These are phyloP conservation scores for Notoglanidium macrostoma DNA, from an alignment of 2,797 vertebrate genomes.

Conservation along the genomic window DNA sequence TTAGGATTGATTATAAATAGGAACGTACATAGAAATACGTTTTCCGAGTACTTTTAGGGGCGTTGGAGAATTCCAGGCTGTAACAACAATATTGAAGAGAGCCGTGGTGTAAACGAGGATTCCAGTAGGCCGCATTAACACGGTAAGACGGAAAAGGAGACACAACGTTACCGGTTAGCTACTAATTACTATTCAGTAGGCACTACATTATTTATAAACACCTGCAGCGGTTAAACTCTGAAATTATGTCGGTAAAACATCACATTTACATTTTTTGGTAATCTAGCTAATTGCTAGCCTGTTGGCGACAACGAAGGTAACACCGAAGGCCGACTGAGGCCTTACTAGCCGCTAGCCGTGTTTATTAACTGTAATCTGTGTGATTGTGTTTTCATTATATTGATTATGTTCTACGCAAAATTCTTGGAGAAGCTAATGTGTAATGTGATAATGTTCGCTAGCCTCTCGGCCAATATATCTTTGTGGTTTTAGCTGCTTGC, in stretches of 20 bases:
- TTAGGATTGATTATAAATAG: neutral
- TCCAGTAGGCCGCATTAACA: slow-evolving; percentile 33
- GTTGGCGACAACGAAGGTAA: slow-evolving; percentile 19
- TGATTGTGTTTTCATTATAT: too few relatives aligned
- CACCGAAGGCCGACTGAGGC: neutral
- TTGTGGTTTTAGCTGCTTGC: neutral
- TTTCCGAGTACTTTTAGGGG: neutral
- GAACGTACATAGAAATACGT: neutral
- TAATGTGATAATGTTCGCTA: neutral
- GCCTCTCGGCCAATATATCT: too few relatives aligned
- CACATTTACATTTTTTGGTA: neutral
- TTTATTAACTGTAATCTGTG: neutral
- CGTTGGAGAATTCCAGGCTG: neutral
- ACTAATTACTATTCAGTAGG: neutral
- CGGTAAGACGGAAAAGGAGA: slow-evolving; percentile 29
- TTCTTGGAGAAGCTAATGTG: neutral
- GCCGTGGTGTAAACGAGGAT: slow-evolving; percentile 4
- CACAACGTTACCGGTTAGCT: neutral
- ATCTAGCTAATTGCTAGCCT: neutral
- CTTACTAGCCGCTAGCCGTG: neutral
- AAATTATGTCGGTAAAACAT: neutral
- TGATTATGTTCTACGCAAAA: neutral
- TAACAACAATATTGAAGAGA: neutral
- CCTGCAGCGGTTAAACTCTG: neutral
- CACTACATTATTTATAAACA: neutral